A percentile compares a stretch with the other conserved stretches of the same genome.
These are phyloP conservation scores for Pseudomugil gertrudae DNA, from an alignment of 2,797 vertebrate species.

Conservation along the genomic window DNA sequence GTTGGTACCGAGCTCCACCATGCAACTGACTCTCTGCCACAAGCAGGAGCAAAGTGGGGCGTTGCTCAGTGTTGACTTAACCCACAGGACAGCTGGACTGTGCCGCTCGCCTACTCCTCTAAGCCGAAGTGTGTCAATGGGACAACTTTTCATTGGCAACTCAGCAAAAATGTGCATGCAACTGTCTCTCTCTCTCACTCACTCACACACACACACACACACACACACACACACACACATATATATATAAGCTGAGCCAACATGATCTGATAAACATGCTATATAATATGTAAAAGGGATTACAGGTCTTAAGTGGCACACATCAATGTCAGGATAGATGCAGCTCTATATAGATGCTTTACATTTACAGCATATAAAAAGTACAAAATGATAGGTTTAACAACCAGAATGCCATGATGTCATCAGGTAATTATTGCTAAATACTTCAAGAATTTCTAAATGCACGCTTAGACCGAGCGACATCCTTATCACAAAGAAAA, in stretches of 20 bases:
- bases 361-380: conserved; percentile 12
- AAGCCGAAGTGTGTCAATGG: conserved; percentile 72
- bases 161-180: conserved; percentile 36
- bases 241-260: conserved; percentile 37
- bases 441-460: conserved; percentile 4
- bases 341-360: conserved; percentile 26
- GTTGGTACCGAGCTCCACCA: conserved; percentile 16
- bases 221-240: conserved; percentile 4
- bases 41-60: conserved; percentile 53
- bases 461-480: conserved; percentile 1
- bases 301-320: conserved; percentile 42
- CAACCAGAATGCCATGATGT: conserved; percentile 38
- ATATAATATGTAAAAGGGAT: conserved; percentile 57
- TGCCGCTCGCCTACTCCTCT: conserved; percentile 36
- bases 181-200: not conserved
- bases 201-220: conserved; percentile 1
- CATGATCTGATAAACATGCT: conserved; percentile 50
- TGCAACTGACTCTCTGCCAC: conserved; percentile 33
- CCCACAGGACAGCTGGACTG: conserved; percentile 56
- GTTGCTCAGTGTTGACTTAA: conserved; percentile 53
- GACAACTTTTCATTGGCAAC: conserved; percentile 44
- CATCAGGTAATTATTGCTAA: conserved; percentile 21
- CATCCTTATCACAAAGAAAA: conserved; percentile 29
- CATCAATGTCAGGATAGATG: conserved; percentile 14
- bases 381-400: conserved; percentile 44